Percentiles rank a stretch among this genome's conserved stretches.
phyloP scores from a whole-genome alignment of 1,140 invertebrate genomes.

The Bombus picipes region DNA sequence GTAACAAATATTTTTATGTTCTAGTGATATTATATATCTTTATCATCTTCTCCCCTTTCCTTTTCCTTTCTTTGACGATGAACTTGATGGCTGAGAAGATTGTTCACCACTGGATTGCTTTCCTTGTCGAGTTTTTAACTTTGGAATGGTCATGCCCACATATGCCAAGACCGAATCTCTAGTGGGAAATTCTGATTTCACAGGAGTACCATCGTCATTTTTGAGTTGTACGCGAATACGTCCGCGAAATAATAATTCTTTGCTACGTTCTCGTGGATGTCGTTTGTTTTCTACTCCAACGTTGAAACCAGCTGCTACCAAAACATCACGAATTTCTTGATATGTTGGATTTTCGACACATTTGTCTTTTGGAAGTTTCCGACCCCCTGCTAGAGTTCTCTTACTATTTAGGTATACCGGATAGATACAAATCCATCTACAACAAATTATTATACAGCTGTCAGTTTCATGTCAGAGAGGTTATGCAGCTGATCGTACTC shows the following conservation, averaged over 20 bases:
- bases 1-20: not conserved
- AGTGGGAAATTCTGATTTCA: slow-evolving; percentile 89
- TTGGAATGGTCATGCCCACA: slow-evolving; percentile 94
- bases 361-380: slow-evolving; percentile 91
- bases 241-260: slow-evolving; percentile 92
- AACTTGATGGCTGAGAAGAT: slow-evolving; percentile 71
- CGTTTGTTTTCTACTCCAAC: slow-evolving; percentile 97
- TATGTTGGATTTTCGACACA: slow-evolving; percentile 97
- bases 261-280: slow-evolving; percentile 95
- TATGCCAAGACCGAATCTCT: slow-evolving; percentile 91
- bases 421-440: slow-evolving; percentile 98
- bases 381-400: slow-evolving; percentile 93
- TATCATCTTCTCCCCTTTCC: slow-evolving; percentile 79
- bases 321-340: slow-evolving; percentile 96
- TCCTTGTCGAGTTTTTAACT: slow-evolving; percentile 91
- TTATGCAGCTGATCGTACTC: slow-evolving; percentile 31
- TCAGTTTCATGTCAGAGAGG: slow-evolving; percentile 24
- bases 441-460: slow-evolving; percentile 60
- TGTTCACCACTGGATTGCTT: slow-evolving; percentile 80
- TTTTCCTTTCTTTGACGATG: slow-evolving; percentile 79
- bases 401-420: slow-evolving; percentile 98
- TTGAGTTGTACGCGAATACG: slow-evolving; percentile 95
- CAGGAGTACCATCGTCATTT: slow-evolving; percentile 93
- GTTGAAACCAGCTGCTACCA: slow-evolving; percentile 90
- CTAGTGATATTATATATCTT: not conserved